Percentiles rank a stretch among this genome's conserved stretches.
Conservation (phyloP, 2,797 vertebrate genomes). For the Spheniscus humboldti region DNA sequence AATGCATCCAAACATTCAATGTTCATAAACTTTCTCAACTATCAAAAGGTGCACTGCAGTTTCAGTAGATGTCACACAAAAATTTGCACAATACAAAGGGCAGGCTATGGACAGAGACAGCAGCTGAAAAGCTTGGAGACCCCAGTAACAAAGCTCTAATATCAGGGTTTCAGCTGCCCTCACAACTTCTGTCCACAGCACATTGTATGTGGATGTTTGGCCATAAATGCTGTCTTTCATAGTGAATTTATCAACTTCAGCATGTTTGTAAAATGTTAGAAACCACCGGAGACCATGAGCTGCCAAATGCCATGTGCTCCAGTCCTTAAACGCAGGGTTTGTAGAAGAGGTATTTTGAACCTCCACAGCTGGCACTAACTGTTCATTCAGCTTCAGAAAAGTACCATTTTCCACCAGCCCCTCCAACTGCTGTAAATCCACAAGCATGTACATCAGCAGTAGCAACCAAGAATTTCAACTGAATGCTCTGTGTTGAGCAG, state of each 20-base stretch:
- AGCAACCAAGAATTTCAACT: background rate
- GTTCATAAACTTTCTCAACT: background rate
- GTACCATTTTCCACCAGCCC: background rate
- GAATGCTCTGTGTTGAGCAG: background rate
- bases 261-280: rapidly evolving
- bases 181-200: background rate
- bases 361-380: background rate
- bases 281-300: background rate
- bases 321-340: background rate
- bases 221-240: background rate
- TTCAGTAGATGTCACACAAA: background rate
- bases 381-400: background rate
- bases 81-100: background rate
- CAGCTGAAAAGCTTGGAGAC: background rate
- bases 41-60: background rate
- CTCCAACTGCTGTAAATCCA: background rate
- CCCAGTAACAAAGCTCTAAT: background rate
- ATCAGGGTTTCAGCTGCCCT: background rate
- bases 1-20: background rate
- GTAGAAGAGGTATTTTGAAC: background rate
- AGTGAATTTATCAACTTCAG: background rate
- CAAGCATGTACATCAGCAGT: rapidly evolving
- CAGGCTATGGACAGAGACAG: background rate
- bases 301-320: background rate
- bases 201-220: rapidly evolving